These are phyloP conservation scores for Erethizon dorsatum DNA, from an alignment of 2,797 vertebrate species.

Conservation along the genomic window DNA sequence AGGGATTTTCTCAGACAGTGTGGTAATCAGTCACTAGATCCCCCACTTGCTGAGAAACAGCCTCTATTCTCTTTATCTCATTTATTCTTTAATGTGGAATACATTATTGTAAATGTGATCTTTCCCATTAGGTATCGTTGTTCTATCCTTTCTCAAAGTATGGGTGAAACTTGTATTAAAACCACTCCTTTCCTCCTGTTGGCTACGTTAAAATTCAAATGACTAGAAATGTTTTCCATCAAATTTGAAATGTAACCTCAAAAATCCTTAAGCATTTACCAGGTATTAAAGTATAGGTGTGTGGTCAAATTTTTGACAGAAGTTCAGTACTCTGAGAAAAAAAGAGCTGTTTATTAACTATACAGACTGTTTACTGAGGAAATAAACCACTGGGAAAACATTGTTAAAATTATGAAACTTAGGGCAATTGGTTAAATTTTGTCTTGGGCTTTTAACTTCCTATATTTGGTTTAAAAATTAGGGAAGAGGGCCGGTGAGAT, in stretches of 20 bases:
- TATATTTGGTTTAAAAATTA: conserved; percentile 57
- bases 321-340: not conserved
- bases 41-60: not conserved
- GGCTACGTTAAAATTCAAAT: not conserved
- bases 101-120: not conserved
- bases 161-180: not conserved
- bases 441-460: not conserved
- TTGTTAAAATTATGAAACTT: not conserved
- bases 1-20: not conserved
- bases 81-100: not conserved
- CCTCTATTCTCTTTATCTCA: not conserved
- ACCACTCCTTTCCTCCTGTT: not conserved
- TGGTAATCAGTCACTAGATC: not conserved
- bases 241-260: not conserved
- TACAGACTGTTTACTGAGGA: not conserved
- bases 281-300: not conserved
- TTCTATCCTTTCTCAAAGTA: not conserved
- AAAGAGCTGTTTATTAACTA: not conserved
- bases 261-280: not conserved
- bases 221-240: not conserved
- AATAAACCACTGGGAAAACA: not conserved
- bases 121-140: not conserved
- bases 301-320: not conserved
- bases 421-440: not conserved
- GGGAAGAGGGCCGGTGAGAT: no score